Evolutionary conservation across 1,140 invertebrate genomes (phyloP), one percentile per base, ranked within the genome.

Genomic region (Caerostris darwini): DNA sequence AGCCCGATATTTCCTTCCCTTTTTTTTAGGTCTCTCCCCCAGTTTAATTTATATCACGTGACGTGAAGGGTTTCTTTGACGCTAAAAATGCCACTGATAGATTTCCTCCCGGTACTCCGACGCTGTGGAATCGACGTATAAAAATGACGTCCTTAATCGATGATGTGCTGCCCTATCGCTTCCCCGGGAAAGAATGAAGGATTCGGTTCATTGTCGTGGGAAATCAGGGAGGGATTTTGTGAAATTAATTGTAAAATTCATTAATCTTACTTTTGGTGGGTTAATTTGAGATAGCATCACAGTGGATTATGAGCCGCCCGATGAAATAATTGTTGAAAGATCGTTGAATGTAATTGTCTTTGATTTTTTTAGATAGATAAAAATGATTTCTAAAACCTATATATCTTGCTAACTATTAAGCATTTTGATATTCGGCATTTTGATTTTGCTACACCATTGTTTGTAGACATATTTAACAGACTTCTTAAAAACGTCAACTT

Each of bases 1-100:
- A 7, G 88, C 17, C 54, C 7, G 14, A 7, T 5, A 57, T 77
- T 77, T 77, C 19, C 34, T 12, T 77, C 19, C 1, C 5, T 81
- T 77, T 83, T 85, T 85, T 85, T 58, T 57, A 12, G 53, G 19
- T 10, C 69, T 4, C 50, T 85, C 50, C 50, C 82, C 14, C 17
- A 85, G 82, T 85, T 85, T 85, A 85, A 85, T 85, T 85, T 85
- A 85, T 85, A 85, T 85, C 82, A 58, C 82, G 57, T 59, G 82
- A 85, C 69, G 19, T 34, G 69, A 77, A 77, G 69, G 69, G 34
- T 77, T 77, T 77, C 69, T 77, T 77, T 77, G 69, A 59, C 82
- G 57, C n/a, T 85, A 85, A 85, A 85, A 85, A 85, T 85, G 82
- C 54, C 54, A n/a, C 56, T 85, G 82, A 85, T 85, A 85, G 58